Evolutionary conservation across 2,888 invertebrate genomes (phyloP).

Genomic region (Mechanitis messenoides): DNA sequence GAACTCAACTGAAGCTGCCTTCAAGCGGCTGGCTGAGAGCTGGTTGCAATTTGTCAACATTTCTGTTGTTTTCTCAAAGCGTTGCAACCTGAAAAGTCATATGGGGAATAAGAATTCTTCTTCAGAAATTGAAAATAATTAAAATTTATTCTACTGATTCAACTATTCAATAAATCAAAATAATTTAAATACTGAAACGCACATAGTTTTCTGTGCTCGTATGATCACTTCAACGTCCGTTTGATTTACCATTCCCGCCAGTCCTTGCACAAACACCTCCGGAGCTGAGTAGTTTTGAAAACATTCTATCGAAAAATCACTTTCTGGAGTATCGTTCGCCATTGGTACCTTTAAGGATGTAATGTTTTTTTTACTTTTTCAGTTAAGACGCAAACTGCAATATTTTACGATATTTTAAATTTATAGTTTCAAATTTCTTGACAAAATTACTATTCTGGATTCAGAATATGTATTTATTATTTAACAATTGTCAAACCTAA

Average conservation of each 20-base stretch:
- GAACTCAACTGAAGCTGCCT: constrained; percentile 91
- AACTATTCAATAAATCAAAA: too few relatives aligned
- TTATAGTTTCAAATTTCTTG: too few relatives aligned
- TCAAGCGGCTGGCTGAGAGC: constrained; percentile 90
- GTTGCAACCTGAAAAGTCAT: constrained; percentile 83
- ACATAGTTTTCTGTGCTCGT: constrained; percentile 95
- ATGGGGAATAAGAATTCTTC: background rate
- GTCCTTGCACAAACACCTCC: constrained; percentile 93
- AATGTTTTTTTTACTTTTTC: background rate
- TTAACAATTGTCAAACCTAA: constrained; percentile 1
- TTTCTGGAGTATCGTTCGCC: constrained; percentile 79
- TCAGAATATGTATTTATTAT: too few relatives aligned
- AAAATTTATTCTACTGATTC: background rate
- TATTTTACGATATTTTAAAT: too few relatives aligned
- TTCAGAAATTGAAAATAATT: background rate
- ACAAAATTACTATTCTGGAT: too few relatives aligned
- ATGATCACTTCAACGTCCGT: constrained; percentile 93
- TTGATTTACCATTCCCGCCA: constrained; percentile 94
- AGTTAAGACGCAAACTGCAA: too few relatives aligned
- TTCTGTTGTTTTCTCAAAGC: constrained; percentile 99
- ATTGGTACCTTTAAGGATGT: constrained; percentile 37
- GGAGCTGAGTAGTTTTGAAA: constrained; percentile 93
- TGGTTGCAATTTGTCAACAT: constrained; percentile 98
- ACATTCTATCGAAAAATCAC: constrained; percentile 88
- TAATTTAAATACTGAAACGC: constrained; percentile 42